phyloP scores from a whole-genome alignment of 2,113 vertebrate species.

The Muntiacus muntjak region DNA sequence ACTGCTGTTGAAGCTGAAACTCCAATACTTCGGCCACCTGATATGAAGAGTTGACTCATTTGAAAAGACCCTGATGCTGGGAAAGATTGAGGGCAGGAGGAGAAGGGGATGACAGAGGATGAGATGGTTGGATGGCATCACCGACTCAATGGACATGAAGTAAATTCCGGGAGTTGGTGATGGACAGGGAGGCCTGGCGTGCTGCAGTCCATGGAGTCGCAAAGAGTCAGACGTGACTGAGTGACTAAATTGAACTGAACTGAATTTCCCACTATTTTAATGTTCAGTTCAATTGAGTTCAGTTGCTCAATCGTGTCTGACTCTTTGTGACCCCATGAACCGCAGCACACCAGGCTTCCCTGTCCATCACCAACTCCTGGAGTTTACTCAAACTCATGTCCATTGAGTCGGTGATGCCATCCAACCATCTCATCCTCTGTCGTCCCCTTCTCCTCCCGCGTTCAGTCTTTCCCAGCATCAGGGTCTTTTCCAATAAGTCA shows the following conservation, averaged over 20 bases:
- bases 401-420: neutral
- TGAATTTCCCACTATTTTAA: neutral
- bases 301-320: fast-evolving
- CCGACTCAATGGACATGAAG: too few species aligned
- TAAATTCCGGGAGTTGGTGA: too few species aligned
- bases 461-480: neutral
- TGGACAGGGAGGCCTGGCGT: too few species aligned
- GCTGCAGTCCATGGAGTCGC: too few species aligned
- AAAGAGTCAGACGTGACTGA: too few species aligned
- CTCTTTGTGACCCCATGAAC: neutral
- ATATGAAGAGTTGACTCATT: too few species aligned
- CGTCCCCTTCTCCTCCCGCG: neutral
- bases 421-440: neutral
- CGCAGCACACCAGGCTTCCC: neutral
- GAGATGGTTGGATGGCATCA: too few species aligned
- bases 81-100: too few species aligned
- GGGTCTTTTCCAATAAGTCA: neutral
- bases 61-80: too few species aligned
- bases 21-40: too few species aligned
- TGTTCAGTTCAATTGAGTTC: neutral
- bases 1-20: too few species aligned
- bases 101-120: too few species aligned
- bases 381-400: neutral
- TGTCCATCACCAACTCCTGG: neutral
- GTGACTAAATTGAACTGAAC: neutral